Conservation (phyloP, 2,888 invertebrate genomes). For the Odontomyia ornata region DNA sequence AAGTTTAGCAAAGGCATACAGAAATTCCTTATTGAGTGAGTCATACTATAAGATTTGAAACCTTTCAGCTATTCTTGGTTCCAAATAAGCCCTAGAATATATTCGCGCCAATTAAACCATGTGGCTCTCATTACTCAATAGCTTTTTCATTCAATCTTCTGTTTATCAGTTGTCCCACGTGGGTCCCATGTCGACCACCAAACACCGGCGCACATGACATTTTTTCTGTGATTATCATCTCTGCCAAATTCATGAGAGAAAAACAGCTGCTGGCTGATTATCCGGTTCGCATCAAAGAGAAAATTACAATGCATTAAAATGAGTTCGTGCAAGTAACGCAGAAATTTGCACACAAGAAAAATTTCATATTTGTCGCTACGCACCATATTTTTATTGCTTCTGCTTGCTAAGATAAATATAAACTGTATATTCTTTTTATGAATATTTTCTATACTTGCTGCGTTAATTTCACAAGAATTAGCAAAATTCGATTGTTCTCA, state of each 20-base stretch:
- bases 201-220: conserved; percentile 31
- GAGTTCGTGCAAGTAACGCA: too few relatives aligned
- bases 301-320: neutral
- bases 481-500: neutral
- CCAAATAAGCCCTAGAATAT: too few relatives aligned
- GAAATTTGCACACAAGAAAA: neutral
- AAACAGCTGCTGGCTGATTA: conserved; percentile 6
- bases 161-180: conserved; percentile 24
- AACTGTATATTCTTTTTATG: too few relatives aligned
- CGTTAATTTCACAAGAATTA: too few relatives aligned
- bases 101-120: conserved; percentile 15
- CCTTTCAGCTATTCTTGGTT: too few relatives aligned
- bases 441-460: too few relatives aligned
- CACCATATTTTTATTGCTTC: too few relatives aligned
- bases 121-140: neutral
- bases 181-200: neutral
- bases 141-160: neutral
- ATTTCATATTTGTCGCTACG: neutral
- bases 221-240: neutral
- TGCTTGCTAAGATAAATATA: too few relatives aligned
- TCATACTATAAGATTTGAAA: too few relatives aligned
- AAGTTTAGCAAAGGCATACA: too few relatives aligned
- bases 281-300: neutral
- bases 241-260: conserved; percentile 18
- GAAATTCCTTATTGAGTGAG: too few relatives aligned